phyloP scores from a whole-genome alignment of 2,888 invertebrate genomes.

The Trachelus iudaicus region DNA sequence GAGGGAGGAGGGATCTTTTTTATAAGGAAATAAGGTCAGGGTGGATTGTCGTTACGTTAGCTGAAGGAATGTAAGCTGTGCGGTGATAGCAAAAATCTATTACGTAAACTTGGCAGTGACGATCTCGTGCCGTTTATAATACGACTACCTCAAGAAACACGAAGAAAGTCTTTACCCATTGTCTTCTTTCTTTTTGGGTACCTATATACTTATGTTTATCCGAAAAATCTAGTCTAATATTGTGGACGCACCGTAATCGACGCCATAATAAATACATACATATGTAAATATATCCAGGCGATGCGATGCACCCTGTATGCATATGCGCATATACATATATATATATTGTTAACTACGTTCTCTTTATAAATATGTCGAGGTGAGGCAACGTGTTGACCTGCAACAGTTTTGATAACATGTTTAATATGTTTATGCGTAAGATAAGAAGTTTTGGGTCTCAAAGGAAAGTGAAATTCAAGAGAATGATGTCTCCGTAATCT shows the following conservation, averaged over 20 bases:
- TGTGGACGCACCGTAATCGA: no score
- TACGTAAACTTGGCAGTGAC: constrained; percentile 3
- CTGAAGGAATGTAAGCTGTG: not conserved
- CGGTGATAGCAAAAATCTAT: not conserved
- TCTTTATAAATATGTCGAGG: not conserved
- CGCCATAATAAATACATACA: no score
- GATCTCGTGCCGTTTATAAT: not conserved
- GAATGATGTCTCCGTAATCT: no score
- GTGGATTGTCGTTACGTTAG: no score
- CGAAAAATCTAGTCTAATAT: no score
- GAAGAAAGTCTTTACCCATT: not conserved
- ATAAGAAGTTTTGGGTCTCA: no score
- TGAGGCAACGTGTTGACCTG: not conserved
- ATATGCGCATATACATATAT: not conserved
- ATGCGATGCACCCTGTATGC: not conserved
- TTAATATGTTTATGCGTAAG: no score
- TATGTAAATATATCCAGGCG: not conserved
- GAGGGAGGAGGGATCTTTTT: no score
- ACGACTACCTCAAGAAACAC: not conserved
- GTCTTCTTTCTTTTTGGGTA: not conserved
- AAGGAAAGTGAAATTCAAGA: no score
- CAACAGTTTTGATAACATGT: not conserved
- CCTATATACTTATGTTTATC: no score
- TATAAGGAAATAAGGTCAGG: no score
- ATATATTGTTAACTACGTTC: not conserved